Conservation (phyloP, 2,113 vertebrate genomes). For the Perca schrenkii region DNA sequence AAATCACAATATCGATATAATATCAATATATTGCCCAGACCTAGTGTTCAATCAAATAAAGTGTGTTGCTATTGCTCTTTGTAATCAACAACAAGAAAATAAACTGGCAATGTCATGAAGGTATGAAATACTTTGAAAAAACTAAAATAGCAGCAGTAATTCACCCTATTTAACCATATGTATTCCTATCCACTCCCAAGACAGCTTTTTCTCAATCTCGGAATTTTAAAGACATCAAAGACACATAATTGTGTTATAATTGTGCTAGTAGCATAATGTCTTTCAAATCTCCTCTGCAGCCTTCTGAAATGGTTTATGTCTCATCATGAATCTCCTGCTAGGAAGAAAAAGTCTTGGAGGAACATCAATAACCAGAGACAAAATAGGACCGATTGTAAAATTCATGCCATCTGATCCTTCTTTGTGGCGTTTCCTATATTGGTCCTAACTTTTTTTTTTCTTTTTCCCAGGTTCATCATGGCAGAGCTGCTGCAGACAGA, state of each 20-base stretch:
- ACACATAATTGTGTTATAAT: not conserved
- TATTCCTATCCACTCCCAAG: not conserved
- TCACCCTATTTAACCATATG: not conserved
- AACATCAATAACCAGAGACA: not conserved
- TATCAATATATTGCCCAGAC: too few species aligned
- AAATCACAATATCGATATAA: too few species aligned
- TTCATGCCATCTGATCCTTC: not conserved
- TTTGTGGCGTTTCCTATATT: not conserved
- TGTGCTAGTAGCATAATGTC: not conserved
- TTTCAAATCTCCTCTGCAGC: not conserved
- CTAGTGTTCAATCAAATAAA: too few species aligned
- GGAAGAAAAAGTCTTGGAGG: not conserved
- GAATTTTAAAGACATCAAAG: not conserved
- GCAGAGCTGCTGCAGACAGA: constrained; percentile 97
- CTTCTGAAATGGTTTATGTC: not conserved
- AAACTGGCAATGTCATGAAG: too few species aligned
- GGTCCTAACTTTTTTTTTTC: not conserved
- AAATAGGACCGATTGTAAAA: not conserved
- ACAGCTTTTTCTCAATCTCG: not conserved
- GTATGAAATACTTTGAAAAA: too few species aligned
- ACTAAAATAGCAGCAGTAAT: too few species aligned
- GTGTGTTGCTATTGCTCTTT: too few species aligned
- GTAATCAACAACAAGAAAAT: too few species aligned
- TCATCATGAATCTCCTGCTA: not conserved
- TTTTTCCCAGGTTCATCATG: constrained; percentile 93